Evolutionary conservation across 2,113 vertebrate genomes (phyloP), one percentile per base, ranked within the genome.

Genomic region (Alaudala cheleensis): DNA sequence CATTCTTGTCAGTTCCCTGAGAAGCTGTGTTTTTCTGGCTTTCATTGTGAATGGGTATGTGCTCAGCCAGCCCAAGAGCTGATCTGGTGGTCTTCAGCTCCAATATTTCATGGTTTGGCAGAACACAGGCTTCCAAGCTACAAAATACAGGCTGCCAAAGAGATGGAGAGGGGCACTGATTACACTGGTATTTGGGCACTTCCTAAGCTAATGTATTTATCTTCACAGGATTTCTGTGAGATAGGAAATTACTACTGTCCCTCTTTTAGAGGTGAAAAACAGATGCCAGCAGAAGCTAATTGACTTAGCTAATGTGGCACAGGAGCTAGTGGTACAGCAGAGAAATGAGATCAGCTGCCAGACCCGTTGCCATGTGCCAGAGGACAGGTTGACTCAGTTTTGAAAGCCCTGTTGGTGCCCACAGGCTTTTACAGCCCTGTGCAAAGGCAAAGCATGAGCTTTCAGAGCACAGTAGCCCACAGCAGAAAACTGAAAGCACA

Each of bases 281-380:
- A 96, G 92, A 94, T 86, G 91, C 77, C 82, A 16, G 6, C 76
- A 81, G 73, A 78, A 95, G 83, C 88, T 95, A 96, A 95, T 95
- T 95, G 96, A 81, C 80, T 93, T 83, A 83, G 67, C 64, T 94
- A 86, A 91, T 88, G 91, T 93, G 2, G 0, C 49, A 49, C 80
- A 49, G 86, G 86, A 92, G 86, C 69, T 23, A 6, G 80, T 64
- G 88, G 80, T 92, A 88, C 67, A 86, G 77, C 72, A 81, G 77
- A 57, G 56, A 70, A 83, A 80, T 67, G 83, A 88, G 72, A 88
- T 88, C 80, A 81, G 64, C 83, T 5, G 2, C 72, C 10, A 11
- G 51, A 60, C 94, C 47, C 2, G 1, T 51, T 66, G 47, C 91
- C 69, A 7, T 25, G 80, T 78, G 83, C 86, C 12, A 8, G 80